phyloP scores from a whole-genome alignment of 2,888 invertebrate species.

The Lasioglossum vierecki region DNA sequence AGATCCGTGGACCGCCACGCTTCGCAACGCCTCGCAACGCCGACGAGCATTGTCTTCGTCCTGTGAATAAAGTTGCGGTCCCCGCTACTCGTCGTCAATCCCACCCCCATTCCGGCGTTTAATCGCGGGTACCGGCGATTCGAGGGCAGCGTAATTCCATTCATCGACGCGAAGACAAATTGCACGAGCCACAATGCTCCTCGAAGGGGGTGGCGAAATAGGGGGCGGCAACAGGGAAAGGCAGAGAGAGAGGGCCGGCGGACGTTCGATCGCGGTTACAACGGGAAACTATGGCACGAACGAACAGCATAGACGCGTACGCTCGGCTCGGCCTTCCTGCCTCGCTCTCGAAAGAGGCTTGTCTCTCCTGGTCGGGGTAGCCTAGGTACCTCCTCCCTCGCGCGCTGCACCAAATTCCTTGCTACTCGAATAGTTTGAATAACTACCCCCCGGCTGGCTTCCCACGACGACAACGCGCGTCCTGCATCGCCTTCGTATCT shows the following conservation, averaged over 20 bases:
- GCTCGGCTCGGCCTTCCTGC: not conserved
- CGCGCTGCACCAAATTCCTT: constrained; percentile 69
- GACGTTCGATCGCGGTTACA: constrained; percentile 71
- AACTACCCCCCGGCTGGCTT: constrained; percentile 66
- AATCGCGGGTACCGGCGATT: constrained; percentile 65
- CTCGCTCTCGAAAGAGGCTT: not conserved
- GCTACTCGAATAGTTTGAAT: constrained; percentile 75
- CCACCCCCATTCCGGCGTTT: constrained; percentile 52
- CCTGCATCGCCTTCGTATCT: constrained; percentile 24
- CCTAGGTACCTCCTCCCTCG: constrained; percentile 27
- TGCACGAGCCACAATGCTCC: constrained; percentile 68
- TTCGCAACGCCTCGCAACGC: not conserved
- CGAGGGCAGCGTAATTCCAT: constrained; percentile 70
- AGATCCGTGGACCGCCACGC: not conserved
- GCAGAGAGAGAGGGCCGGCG: constrained; percentile 38
- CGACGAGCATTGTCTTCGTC: constrained; percentile 30
- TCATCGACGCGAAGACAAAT: constrained; percentile 72
- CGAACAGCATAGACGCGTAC: constrained; percentile 42
- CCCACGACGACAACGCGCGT: constrained; percentile 29
- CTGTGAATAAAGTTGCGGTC: constrained; percentile 49
- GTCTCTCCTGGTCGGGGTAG: constrained; percentile 30
- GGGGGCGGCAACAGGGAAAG: constrained; percentile 1
- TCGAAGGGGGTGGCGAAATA: constrained; percentile 5
- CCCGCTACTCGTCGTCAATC: constrained; percentile 29
- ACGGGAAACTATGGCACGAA: constrained; percentile 70